Base-by-base conservation (phyloP, 2,888 invertebrate species). In the Conistra vaccinii region DNA sequence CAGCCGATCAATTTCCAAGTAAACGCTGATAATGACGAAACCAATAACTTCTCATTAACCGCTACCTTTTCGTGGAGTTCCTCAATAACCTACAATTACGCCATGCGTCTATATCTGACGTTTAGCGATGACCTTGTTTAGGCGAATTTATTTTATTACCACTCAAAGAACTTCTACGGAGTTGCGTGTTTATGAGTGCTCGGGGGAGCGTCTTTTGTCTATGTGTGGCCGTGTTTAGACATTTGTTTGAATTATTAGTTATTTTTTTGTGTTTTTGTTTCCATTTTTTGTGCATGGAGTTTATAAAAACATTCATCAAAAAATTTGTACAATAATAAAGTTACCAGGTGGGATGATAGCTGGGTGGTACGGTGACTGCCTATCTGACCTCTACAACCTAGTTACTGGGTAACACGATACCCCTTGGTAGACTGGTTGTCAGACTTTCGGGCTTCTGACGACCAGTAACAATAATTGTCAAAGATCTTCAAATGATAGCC, bases 141-240 rank as follows among this genome's bases (percentile, higher is more conserved):
- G 57, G n/a, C 12, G 51, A 75, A 72, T 78, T 82, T 68, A 73
- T 84, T 84, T 85, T 85, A 85, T 70, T 53, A 63, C 74, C 83
- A 75, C 85, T 82, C 75, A 70, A 73, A 73, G 66, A 82, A 85
- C 48, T 78, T 85, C 42, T 66, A 60, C 17, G 2, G 66, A 58
- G 78, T 83, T 81, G 81, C 85, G 85, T 84, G 85, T 84, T 73
- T 83, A 78, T 62, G 78, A 74, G 66, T 73, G 58, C 26, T 48
- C 48, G 29, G 70, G 79, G 80, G 73, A 73, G 82, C 73, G 82
- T 62, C 70, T 71, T 32, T 60, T 69, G 51, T 71, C 60, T 77
- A 69, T 69, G 63, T 73, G 78, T 67, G 51, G 39, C 14, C 17
- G 39, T 78, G 53, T 77, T 71, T 65, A 69, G 71, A 68, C 71